Percentiles rank a stretch among this genome's conserved stretches.
Evolutionary conservation across 2,797 vertebrate genomes (phyloP).

Genomic region (Otolemur crassicaudatus): DNA sequence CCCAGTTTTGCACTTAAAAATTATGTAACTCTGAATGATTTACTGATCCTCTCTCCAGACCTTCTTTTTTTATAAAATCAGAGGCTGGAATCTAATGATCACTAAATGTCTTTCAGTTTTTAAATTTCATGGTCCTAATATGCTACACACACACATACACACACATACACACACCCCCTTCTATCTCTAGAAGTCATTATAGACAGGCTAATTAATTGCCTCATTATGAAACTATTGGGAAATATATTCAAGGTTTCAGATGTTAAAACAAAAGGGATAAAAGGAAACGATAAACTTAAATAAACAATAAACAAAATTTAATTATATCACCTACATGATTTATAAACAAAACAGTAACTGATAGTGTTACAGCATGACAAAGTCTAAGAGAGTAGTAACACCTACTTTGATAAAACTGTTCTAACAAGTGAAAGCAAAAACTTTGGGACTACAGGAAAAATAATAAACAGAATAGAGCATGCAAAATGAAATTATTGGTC

Average conservation of each 20-base stretch:
- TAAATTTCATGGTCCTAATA: background rate
- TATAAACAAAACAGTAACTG: constrained; percentile 12
- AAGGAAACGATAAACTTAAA: constrained; percentile 4
- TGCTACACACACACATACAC: background rate
- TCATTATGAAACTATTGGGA: background rate
- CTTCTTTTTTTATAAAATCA: constrained; percentile 31
- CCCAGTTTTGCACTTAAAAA: background rate
- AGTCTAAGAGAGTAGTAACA: background rate
- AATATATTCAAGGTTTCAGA: background rate
- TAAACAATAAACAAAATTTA: constrained; percentile 6
- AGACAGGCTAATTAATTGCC: background rate
- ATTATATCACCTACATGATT: background rate
- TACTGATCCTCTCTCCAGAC: background rate
- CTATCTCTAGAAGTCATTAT: background rate
- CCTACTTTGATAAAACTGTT: constrained; percentile 9
- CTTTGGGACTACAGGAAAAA: background rate
- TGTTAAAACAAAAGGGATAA: constrained; percentile 12
- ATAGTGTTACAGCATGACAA: background rate
- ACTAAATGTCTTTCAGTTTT: background rate
- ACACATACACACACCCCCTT: background rate
- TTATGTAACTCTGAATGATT: constrained; percentile 5
- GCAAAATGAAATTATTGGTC: background rate
- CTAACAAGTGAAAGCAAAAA: background rate
- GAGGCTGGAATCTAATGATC: background rate
- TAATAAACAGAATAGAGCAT: background rate